phyloP scores from a whole-genome alignment of 2,113 vertebrate species.

The Octodon degus region DNA sequence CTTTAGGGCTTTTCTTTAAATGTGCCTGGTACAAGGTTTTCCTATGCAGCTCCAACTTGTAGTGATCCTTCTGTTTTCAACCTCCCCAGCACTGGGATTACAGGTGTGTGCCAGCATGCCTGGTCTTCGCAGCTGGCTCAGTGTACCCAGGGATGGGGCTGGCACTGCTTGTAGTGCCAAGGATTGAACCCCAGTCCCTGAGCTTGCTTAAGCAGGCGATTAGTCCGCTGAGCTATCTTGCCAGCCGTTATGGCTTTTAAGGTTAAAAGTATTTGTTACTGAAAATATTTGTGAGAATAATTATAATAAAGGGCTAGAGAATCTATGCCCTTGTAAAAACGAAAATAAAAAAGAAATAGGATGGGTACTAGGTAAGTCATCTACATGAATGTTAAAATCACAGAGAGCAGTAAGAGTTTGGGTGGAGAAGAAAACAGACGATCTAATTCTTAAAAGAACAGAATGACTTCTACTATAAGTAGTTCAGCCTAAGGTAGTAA shows the following conservation, averaged over 20 bases:
- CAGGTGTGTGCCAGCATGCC: too few relatives aligned
- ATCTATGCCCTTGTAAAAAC: not conserved
- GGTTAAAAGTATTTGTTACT: not conserved
- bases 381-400: not conserved
- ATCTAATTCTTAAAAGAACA: not conserved
- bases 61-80: too few relatives aligned
- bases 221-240: not conserved
- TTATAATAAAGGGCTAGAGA: not conserved
- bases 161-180: too few relatives aligned
- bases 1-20: too few relatives aligned
- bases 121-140: too few relatives aligned
- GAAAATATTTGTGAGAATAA: slow-evolving; percentile 16
- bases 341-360: not conserved
- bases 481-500: slow-evolving; percentile 26
- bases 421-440: slow-evolving; percentile 45
- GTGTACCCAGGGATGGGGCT: too few relatives aligned
- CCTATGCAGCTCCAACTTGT: too few relatives aligned
- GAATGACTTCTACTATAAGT: not conserved
- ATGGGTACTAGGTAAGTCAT: not conserved
- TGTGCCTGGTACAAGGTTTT: too few relatives aligned
- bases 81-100: too few relatives aligned
- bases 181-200: too few relatives aligned
- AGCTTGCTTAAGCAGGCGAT: too few relatives aligned
- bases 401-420: not conserved
- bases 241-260: not conserved